Conservation (phyloP, 2,113 vertebrate species). For the Ictalurus punctatus region DNA sequence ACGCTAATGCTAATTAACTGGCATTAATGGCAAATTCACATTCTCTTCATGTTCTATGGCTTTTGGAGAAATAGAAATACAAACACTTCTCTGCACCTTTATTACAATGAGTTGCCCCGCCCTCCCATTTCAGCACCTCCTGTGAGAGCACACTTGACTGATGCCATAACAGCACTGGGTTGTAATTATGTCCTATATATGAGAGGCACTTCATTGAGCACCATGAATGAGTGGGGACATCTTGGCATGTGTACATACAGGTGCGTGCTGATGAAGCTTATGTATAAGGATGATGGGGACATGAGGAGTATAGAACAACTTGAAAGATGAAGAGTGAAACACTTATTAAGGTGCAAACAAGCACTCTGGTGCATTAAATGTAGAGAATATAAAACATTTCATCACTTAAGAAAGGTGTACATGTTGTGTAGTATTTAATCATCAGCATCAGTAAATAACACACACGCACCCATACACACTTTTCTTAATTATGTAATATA, state of each 20-base stretch:
- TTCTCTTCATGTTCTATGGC: not conserved
- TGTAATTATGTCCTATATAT: constrained; percentile 49
- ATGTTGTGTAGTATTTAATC: not conserved
- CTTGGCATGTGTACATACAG: not conserved
- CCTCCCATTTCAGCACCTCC: constrained; percentile 1
- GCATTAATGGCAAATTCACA: not conserved
- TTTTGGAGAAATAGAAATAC: not conserved
- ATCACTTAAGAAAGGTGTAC: not conserved
- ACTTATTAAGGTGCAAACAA: not conserved
- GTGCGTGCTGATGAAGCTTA: not conserved
- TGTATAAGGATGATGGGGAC: not conserved
- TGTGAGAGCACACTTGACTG: constrained; percentile 42
- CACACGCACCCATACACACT: no score
- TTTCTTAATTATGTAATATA: no score
- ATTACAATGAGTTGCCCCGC: constrained; percentile 10
- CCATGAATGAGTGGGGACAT: constrained; percentile 36
- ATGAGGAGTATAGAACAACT: not conserved
- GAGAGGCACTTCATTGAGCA: constrained; percentile 44
- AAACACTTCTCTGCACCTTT: constrained; percentile 21
- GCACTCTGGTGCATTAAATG: not conserved
- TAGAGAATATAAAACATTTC: not conserved
- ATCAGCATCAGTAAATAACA: not conserved
- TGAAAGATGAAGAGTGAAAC: not conserved
- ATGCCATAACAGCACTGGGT: constrained; percentile 26
- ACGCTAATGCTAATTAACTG: no score